These are phyloP conservation scores for Paedocypris sp. DNA, from an alignment of 2,113 vertebrate species.

Conservation along the genomic window DNA sequence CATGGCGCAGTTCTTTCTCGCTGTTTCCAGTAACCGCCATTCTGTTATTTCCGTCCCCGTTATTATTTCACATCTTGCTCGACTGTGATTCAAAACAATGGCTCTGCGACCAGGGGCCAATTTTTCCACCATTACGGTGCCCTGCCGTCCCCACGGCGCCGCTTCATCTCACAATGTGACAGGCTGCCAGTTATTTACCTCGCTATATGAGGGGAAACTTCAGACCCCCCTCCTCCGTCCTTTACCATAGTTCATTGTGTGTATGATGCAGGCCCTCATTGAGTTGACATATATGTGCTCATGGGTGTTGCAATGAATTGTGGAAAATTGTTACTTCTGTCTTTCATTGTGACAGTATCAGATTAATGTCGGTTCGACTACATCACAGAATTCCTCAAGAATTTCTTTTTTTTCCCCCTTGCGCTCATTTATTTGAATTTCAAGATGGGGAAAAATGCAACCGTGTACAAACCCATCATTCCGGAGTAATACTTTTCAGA, in stretches of 20 bases:
- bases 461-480: too few relatives aligned
- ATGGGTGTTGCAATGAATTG: slow-evolving; percentile 31
- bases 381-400: slow-evolving; percentile 16
- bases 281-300: slow-evolving; percentile 19
- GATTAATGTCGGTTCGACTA: slow-evolving; percentile 30
- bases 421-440: not conserved
- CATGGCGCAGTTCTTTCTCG: not conserved
- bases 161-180: not conserved
- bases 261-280: slow-evolving; percentile 3
- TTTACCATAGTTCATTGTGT: slow-evolving; percentile 5
- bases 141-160: not conserved
- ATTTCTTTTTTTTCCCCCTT: not conserved
- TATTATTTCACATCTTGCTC: not conserved
- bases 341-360: slow-evolving; percentile 15
- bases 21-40: slow-evolving; percentile 7
- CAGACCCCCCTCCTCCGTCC: not conserved
- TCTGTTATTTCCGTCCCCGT: not conserved
- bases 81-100: not conserved
- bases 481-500: too few relatives aligned
- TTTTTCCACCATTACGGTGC: not conserved
- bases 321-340: slow-evolving; percentile 26
- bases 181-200: not conserved
- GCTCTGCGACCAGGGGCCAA: not conserved
- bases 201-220: not conserved
- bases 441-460: not conserved